Percentiles rank a stretch among this genome's conserved stretches.
Evolutionary conservation across 2,113 vertebrate species (phyloP).

Genomic region (Aix galericulata): DNA sequence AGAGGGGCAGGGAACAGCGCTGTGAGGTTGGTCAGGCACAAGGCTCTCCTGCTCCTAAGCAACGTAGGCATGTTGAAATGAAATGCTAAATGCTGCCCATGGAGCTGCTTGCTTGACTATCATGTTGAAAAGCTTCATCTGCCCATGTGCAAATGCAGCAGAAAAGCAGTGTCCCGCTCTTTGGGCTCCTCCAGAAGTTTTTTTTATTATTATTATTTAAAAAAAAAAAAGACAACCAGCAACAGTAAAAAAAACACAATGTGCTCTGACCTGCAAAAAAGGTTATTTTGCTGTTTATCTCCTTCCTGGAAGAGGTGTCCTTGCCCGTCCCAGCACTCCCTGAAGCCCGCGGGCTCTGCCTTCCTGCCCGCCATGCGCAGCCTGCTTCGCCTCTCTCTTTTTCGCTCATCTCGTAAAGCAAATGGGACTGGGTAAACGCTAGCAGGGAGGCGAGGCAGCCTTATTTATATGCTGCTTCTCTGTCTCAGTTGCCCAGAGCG

Average conservation of each 20-base stretch:
- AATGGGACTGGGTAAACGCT: not conserved
- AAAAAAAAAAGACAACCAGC: not conserved
- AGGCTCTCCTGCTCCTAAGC: not conserved
- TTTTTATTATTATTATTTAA: too few relatives aligned
- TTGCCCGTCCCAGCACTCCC: not conserved
- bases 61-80: not conserved
- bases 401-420: not conserved
- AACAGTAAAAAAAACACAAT: not conserved
- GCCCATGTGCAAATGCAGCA: not conserved
- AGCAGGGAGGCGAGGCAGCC: not conserved
- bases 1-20: not conserved
- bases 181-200: not conserved
- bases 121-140: not conserved
- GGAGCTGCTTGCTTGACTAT: not conserved
- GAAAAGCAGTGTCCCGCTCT: not conserved
- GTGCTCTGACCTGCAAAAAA: not conserved
- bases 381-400: not conserved
- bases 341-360: not conserved
- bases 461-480: not conserved
- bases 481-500: not conserved
- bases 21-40: not conserved
- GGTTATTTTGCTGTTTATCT: not conserved
- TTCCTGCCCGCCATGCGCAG: constrained; percentile 3
- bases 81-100: not conserved
- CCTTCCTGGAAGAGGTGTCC: not conserved